Base-by-base conservation (phyloP, 2,888 invertebrate species). In the Dichetophora obliterata region DNA sequence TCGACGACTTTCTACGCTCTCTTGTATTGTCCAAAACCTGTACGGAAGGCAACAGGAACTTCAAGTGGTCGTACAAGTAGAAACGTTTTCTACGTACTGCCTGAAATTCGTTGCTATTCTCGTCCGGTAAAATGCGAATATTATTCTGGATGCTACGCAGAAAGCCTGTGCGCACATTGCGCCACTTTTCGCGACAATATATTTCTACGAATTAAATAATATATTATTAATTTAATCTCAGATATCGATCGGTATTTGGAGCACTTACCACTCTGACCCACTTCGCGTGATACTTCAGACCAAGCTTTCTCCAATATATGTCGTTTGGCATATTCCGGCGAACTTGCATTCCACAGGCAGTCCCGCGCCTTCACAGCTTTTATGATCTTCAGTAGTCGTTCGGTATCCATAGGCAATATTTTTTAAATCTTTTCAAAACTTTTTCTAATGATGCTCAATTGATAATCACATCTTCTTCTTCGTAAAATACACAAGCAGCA, bases 101-200 rank as follows among this genome's bases (percentile, higher is more conserved):
- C 34, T 72, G 77, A 22, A 78, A 65, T 52, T 78, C 78, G 31
- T 69, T 70, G n/a, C 52, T 50, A 3, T 24, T 27, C 50, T 77
- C 73, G n/a, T 59, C 65, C 24, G 50, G 27, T 4, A 71, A 57
- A 1, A n/a, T 19, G 4, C 75, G 77, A 22, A 76, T 74, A 68
- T 80, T 78, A 27, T 79, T 75, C 52, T 79, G 78, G 19, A 82
- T 73, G 68, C 81, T 82, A 73, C 81, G 70, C n/a, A 81, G 34
- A 69, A 82, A 81, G 11, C 81, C 82, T 5, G 81, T 81, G 16
- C 82, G 81, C 0, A 82, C 81, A 68, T 81, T 82, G 19, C 80
- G 79, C 82, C 82, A 82, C 34, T 82, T 82, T 37, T 80, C 80
- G 34, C 76, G 77, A 31, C 81, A 81, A 65, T 75, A 72, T 11